phyloP scores from a whole-genome alignment of 1,140 invertebrate genomes.

The Tetramorium simillimum region DNA sequence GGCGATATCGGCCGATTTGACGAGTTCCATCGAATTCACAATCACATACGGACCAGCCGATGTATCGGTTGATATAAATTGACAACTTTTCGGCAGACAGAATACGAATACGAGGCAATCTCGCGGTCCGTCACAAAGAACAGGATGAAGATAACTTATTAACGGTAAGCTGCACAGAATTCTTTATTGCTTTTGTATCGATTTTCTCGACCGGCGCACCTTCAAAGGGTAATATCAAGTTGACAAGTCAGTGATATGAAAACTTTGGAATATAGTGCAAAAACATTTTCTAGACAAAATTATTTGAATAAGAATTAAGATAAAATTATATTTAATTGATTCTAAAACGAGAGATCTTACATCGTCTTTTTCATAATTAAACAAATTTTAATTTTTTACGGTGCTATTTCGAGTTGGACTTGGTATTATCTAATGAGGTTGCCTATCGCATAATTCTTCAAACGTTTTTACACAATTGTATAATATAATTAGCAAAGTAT shows the following conservation, averaged over 20 bases:
- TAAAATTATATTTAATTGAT: background rate
- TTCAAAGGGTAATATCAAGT: background rate
- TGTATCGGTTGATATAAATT: slow-evolving; percentile 38
- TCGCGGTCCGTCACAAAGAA: slow-evolving; percentile 35
- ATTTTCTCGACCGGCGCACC: background rate
- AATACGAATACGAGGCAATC: slow-evolving; percentile 37
- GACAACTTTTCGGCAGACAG: slow-evolving; percentile 22
- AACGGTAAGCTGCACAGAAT: slow-evolving; percentile 33
- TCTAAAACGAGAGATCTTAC: no score
- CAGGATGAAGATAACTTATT: slow-evolving; percentile 47
- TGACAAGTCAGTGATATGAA: background rate
- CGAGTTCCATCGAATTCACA: slow-evolving; percentile 41
- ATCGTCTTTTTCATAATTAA: background rate
- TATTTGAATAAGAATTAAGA: background rate
- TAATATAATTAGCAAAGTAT: background rate
- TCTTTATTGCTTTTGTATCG: slow-evolving; percentile 34
- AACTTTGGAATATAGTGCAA: background rate
- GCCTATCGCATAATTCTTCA: background rate
- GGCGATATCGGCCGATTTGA: slow-evolving; percentile 19
- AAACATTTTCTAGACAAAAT: background rate
- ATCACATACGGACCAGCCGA: background rate
- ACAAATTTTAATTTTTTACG: background rate
- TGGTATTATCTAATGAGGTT: background rate
- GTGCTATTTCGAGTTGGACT: background rate
- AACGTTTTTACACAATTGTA: background rate